A percentile compares a stretch with the other conserved stretches of the same genome.
Conservation (phyloP, 2,797 vertebrate species). For the Perodicticus potto region DNA sequence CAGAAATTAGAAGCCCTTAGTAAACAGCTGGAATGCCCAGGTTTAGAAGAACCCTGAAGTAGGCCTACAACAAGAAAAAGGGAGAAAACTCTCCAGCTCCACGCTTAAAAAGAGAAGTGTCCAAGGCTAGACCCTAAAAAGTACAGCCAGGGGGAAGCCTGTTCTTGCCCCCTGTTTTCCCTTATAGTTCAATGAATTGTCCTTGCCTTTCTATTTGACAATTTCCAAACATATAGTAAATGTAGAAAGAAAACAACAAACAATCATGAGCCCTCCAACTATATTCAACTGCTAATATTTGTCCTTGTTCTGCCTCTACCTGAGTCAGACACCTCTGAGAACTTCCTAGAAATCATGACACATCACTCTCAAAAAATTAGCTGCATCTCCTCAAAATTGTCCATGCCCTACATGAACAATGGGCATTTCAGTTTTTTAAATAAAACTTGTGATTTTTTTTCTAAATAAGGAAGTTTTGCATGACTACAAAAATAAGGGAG, state of each 20-base stretch:
- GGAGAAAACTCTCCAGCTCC: too few relatives aligned
- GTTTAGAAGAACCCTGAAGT: neutral
- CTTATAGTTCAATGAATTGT: neutral
- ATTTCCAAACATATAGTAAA: neutral
- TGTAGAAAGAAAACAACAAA: neutral
- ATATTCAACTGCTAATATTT: rapidly evolving
- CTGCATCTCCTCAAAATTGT: neutral
- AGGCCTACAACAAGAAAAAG: neutral
- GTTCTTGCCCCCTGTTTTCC: neutral
- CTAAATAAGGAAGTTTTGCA: slow-evolving; percentile 71
- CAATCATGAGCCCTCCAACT: rapidly evolving
- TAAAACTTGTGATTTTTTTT: slow-evolving; percentile 48
- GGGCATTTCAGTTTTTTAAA: slow-evolving; percentile 4
- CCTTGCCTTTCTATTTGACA: neutral
- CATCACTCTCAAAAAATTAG: neutral
- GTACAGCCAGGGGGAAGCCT: neutral
- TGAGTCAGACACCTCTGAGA: neutral
- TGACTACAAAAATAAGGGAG: slow-evolving; percentile 72
- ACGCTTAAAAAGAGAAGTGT: neutral
- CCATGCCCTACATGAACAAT: neutral
- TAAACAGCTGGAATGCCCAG: rapidly evolving
- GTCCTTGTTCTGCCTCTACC: neutral
- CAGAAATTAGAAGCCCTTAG: neutral
- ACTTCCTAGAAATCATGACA: neutral
- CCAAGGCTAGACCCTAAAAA: neutral